Percentiles rank a stretch among this genome's conserved stretches.
phyloP scores from a whole-genome alignment of 1,140 invertebrate species.

The Eumeta japonica region DNA sequence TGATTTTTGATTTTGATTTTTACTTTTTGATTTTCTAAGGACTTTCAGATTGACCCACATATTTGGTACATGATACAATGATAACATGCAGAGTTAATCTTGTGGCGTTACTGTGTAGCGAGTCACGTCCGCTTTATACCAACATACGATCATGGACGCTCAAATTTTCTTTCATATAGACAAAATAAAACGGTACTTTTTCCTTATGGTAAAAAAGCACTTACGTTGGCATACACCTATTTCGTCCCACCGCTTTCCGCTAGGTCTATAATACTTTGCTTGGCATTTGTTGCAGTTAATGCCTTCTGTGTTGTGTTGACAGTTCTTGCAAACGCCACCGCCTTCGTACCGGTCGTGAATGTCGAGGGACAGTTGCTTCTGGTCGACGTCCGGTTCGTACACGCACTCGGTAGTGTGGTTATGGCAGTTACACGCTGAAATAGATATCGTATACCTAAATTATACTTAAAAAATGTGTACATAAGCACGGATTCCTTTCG shows the following conservation, averaged over 20 bases:
- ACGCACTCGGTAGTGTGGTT: conserved; percentile 88
- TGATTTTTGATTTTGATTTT: no score
- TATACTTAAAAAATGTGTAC: neutral
- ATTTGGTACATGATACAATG: no score
- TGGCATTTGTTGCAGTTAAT: conserved; percentile 96
- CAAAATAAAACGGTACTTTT: no score
- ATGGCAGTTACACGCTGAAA: conserved; percentile 93
- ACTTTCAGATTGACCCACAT: no score
- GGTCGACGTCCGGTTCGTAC: conserved; percentile 85
- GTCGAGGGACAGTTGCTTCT: conserved; percentile 78
- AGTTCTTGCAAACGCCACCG: conserved; percentile 90
- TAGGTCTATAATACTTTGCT: conserved; percentile 81
- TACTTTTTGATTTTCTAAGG: no score
- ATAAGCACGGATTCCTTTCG: neutral
- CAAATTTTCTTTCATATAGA: no score
- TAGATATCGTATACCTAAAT: no score
- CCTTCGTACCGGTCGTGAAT: conserved; percentile 90
- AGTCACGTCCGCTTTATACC: no score
- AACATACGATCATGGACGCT: no score
- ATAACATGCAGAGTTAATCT: no score
- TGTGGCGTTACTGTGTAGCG: no score
- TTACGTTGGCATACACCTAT: conserved; percentile 85
- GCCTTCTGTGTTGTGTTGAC: conserved; percentile 90
- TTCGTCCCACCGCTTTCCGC: conserved; percentile 76
- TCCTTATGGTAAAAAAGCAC: no score